Evolutionary conservation across 2,797 vertebrate genomes (phyloP).

Genomic region (Ctenopoma kingsleyae): DNA sequence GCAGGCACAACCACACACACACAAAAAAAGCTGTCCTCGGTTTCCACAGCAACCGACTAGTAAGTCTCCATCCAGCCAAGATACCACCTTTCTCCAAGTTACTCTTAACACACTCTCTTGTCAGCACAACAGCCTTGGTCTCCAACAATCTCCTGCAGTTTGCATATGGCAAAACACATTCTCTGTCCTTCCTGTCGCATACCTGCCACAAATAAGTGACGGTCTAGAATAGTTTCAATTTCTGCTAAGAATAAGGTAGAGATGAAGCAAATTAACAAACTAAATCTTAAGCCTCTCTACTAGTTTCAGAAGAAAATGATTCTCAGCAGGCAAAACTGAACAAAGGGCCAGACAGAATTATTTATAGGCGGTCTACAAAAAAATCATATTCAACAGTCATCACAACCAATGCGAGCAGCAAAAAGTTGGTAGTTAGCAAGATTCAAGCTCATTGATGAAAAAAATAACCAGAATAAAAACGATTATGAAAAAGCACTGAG

Average conservation of each 20-base stretch:
- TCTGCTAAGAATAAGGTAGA: not conserved
- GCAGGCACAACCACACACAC: conserved; percentile 23
- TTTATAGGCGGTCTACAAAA: not conserved
- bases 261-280: conserved; percentile 6
- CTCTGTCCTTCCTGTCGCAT: conserved; percentile 11
- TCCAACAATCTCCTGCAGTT: conserved; percentile 40
- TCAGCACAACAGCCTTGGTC: conserved; percentile 18
- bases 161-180: conserved; percentile 46
- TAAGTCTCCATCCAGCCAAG: conserved; percentile 63
- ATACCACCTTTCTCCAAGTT: conserved; percentile 44
- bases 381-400: not conserved
- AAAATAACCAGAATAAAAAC: no score
- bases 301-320: not conserved
- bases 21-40: conserved; percentile 26
- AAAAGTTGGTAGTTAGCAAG: no score
- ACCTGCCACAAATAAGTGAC: conserved; percentile 37
- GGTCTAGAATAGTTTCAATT: conserved; percentile 2
- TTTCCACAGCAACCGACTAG: conserved; percentile 74
- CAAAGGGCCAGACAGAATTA: no score
- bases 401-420: not conserved
- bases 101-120: not conserved
- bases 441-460: not conserved
- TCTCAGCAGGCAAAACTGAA: not conserved
- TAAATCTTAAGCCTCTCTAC: not conserved
- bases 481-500: not conserved